A percentile compares a stretch with the other conserved stretches of the same genome.
These are phyloP conservation scores for Thryonomys swinderianus DNA, from an alignment of 2,113 vertebrate genomes.

Conservation along the genomic window DNA sequence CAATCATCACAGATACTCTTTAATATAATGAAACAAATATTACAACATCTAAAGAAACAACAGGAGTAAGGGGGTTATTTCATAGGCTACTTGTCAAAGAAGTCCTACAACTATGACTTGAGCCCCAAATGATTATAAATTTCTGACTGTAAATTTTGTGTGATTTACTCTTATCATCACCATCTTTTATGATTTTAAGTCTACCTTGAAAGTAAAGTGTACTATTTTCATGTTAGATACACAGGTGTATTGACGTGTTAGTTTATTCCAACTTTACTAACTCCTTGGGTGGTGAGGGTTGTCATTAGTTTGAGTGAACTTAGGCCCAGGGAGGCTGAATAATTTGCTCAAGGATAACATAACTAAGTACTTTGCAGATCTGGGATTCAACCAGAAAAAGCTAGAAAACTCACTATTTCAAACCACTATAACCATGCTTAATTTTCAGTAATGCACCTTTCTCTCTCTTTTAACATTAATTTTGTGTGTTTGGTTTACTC, in stretches of 20 bases:
- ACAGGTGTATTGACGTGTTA: neutral
- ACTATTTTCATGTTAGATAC: neutral
- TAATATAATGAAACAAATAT: neutral
- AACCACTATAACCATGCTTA: neutral
- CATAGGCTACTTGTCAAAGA: neutral
- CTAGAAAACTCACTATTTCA: neutral
- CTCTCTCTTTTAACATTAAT: neutral
- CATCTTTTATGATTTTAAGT: neutral
- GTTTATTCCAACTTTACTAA: constrained; percentile 32
- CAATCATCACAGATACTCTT: neutral
- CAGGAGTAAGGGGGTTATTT: neutral
- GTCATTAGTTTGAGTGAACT: neutral
- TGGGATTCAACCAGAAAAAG: neutral
- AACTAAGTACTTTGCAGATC: neutral
- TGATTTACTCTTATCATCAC: neutral
- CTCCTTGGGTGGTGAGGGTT: neutral
- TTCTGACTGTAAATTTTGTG: neutral
- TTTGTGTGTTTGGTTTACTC: neutral
- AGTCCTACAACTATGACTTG: neutral
- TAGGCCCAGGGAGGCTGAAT: neutral
- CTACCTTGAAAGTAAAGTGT: neutral
- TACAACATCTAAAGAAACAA: neutral
- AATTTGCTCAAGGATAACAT: neutral
- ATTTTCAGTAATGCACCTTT: neutral
- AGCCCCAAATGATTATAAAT: neutral